Evolutionary conservation across 2,113 vertebrate genomes (phyloP).

Genomic region (Lycaon pictus): DNA sequence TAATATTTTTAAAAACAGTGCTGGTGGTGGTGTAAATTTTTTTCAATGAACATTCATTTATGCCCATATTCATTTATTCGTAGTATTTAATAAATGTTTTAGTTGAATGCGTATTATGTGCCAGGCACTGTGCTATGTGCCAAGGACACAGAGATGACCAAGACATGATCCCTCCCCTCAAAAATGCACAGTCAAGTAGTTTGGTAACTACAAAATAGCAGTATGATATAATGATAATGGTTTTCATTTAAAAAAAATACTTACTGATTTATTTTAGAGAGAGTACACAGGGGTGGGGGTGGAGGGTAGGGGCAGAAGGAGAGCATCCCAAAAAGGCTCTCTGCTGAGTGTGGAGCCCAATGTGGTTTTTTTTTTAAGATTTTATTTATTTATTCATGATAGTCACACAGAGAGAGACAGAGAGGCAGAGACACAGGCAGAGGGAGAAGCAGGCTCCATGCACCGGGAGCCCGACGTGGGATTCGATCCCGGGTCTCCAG

Average conservation of each 20-base stretch:
- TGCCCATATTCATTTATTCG: background rate
- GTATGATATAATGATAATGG: background rate
- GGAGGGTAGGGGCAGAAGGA: background rate
- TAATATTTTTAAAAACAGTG: conserved; percentile 23
- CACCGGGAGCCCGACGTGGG: too few relatives aligned
- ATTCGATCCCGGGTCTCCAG: too few relatives aligned
- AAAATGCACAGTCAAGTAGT: background rate
- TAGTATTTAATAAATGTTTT: conserved; percentile 7
- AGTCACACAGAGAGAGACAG: too few relatives aligned
- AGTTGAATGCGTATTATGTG: background rate
- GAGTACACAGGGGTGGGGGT: background rate
- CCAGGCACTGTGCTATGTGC: background rate
- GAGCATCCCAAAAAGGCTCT: background rate
- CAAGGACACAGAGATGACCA: background rate
- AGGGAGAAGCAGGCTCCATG: too few relatives aligned
- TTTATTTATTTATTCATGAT: too few relatives aligned
- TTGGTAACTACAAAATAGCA: background rate
- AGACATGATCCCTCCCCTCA: background rate
- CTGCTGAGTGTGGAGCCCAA: background rate
- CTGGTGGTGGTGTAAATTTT: background rate
- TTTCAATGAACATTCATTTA: background rate
- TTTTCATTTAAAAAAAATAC: background rate
- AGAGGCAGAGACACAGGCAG: too few relatives aligned
- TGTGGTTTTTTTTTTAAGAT: background rate
- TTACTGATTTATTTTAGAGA: background rate